Base-by-base conservation (phyloP, 2,113 vertebrate genomes). In the Dinomys branickii region DNA sequence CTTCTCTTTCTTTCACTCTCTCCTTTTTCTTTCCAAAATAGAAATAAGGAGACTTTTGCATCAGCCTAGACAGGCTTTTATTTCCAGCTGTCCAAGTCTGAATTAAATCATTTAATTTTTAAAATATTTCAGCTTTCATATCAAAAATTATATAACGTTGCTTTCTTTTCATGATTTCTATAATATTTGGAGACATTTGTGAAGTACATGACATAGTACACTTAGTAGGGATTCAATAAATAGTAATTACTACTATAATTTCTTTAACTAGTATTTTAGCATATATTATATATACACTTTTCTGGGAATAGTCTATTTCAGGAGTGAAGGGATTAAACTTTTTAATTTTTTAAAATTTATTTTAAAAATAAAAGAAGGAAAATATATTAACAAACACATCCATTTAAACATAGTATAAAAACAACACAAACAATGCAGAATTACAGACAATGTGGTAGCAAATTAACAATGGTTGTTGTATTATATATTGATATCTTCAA, bases 91-190 rank as follows among this genome's bases (percentile, higher is more conserved):
- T 96, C 17, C n/a, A 63, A 94, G 35, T 88, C 6, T 84, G 44
- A 44, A 90, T 47, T 44, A 59, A 89, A n/a, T 50, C 24, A 73
- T 33, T 84, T 41, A 77, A 11, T 78, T 86, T 91, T 19, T 73
- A 28, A 93, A 85, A 65, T 22, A 75, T 47, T 3, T 92, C 26
- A 71, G 52, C 78, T 92, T 97, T 67, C 24, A 63, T 38, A 41
- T 71, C n/a, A 80, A 94, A 86, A 22, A 58, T 4, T 12, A 4
- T 84, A 28, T 78, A 50, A 61, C 85, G 73, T n/a, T 91, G 7
- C 41, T 93, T 93, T 85, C 63, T 61, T 96, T 85, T 85, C 30
- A 69, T 63, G 33, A 91, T 16, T 91, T 5, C 44, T 87, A 33
- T 61, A 73, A 91, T 26, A 75, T 90, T 65, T 59, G 7, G n/a